Percentiles rank a stretch among this genome's conserved stretches.
phyloP scores from a whole-genome alignment of 2,113 vertebrate genomes.

The Collichthys lucidus region DNA sequence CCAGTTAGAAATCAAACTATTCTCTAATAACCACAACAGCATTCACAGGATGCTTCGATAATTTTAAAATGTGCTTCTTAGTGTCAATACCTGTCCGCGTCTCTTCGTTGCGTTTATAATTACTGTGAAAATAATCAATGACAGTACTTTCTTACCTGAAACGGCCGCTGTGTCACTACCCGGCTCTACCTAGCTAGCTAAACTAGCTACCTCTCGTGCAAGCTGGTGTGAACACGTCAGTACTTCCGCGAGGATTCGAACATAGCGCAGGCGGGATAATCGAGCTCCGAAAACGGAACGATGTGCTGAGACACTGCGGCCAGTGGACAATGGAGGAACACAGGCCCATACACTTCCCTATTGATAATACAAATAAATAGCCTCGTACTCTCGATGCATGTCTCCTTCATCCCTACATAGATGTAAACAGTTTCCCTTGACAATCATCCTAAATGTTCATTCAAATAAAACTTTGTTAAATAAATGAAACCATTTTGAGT shows the following conservation, averaged over 20 bases:
- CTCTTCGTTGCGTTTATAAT: neutral
- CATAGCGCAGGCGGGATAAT: conserved; percentile 63
- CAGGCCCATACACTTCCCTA: too few species aligned
- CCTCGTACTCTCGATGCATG: neutral
- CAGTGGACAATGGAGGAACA: neutral
- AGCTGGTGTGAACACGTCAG: conserved; percentile 84
- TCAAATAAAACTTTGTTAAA: neutral
- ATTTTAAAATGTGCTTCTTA: neutral
- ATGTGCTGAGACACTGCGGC: neutral
- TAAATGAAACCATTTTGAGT: neutral
- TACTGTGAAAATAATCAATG: conserved; percentile 31
- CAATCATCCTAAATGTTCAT: neutral
- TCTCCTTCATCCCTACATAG: neutral
- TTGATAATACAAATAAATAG: neutral
- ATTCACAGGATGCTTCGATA: neutral
- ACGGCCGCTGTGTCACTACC: conserved; percentile 84
- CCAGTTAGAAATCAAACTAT: conserved; percentile 38
- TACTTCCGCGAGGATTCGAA: conserved; percentile 77
- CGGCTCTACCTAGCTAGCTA: conserved; percentile 80
- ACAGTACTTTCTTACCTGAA: conserved; percentile 79
- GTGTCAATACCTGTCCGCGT: neutral
- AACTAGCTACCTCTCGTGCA: conserved; percentile 70
- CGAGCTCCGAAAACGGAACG: conserved; percentile 62
- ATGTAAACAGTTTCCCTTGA: neutral
- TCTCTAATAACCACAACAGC: neutral